These are phyloP conservation scores for Sinocyclocheilus grahami DNA, from an alignment of 2,113 vertebrate species.

Conservation along the genomic window DNA sequence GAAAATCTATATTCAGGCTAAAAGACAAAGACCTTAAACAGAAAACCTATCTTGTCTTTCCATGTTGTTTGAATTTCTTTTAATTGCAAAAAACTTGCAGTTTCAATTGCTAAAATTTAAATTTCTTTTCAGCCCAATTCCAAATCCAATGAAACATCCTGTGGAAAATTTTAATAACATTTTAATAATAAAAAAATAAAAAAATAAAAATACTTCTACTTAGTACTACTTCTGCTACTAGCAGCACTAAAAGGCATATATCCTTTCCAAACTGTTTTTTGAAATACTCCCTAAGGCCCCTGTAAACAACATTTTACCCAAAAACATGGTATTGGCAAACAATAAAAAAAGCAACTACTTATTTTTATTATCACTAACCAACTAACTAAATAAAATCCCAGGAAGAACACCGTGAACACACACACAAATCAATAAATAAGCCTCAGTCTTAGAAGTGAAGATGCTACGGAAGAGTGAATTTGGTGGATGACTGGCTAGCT, in stretches of 20 bases:
- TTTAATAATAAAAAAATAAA: too few relatives aligned
- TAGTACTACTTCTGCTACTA: not conserved
- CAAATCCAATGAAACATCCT: not conserved
- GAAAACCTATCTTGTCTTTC: not conserved
- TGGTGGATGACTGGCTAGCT: constrained; percentile 5
- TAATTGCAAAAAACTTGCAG: too few relatives aligned
- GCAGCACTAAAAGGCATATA: not conserved
- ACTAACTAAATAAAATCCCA: constrained; percentile 1
- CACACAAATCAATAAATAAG: constrained; percentile 39
- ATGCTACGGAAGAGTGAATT: constrained; percentile 1
- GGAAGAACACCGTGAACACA: not conserved
- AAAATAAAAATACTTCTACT: too few relatives aligned
- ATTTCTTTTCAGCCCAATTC: not conserved
- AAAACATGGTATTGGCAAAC: not conserved
- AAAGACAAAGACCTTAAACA: not conserved
- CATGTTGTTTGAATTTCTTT: too few relatives aligned
- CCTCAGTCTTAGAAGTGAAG: constrained; percentile 15
- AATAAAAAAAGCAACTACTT: not conserved
- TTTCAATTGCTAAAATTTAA: too few relatives aligned
- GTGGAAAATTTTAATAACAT: not conserved
- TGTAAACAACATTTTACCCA: not conserved
- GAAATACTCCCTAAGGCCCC: not conserved
- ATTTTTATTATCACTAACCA: not conserved
- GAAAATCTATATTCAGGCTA: not conserved
- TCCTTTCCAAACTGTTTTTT: not conserved